Evolutionary conservation across 1,140 invertebrate species (phyloP), one percentile per base, ranked within the genome.

Genomic region (Steinernema khuongi): DNA sequence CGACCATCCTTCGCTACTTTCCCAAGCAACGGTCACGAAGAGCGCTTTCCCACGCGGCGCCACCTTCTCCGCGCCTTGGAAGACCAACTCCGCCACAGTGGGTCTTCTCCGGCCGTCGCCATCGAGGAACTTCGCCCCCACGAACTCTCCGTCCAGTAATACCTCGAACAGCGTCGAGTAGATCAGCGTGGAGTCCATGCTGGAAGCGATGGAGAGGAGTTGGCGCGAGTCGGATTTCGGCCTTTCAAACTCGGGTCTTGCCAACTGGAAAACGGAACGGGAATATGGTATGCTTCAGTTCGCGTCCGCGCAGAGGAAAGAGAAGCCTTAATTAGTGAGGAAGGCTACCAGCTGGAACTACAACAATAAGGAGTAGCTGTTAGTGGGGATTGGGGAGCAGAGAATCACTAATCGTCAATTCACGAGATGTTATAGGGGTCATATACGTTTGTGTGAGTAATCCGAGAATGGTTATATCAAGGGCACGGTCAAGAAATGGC

Each of bases 1-100:
- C 50, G 50, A 60, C 50, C 50, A 60, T 60, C 50, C 50, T 22
- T 60, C 50, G 50, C 50, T 60, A 22, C 50, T 60, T 22, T 60
- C 50, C 50, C 50, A 60, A 14, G 14, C 50, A 14, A 60, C 50
- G 4, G 50, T 17, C 11, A 60, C 50, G 22, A 60, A 60, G 26
- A 60, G 4, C 11, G 50, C 7, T 22, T 7, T 60, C 26, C 19
- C 50, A 22, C 22, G 4, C 22, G 2, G 50, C 4, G 50, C 7
- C 7, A 22, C 11, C 50, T 60, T 60, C 50, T 11, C 14, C 4
- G 26, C 14, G 7, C 7, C 50, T 4, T 26, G 4, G 11, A 2
- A 4, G 22, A 60, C 26, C 50, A 60, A 60, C 50, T 60, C 11
- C 14, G 7, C 50, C 7, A 60, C 50, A 2, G 50, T 60, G 7